Evolutionary conservation across 37 sponge, comb jelly and placozoan genomes (phyloP).

Genomic region (Dysidea cf. avara): DNA sequence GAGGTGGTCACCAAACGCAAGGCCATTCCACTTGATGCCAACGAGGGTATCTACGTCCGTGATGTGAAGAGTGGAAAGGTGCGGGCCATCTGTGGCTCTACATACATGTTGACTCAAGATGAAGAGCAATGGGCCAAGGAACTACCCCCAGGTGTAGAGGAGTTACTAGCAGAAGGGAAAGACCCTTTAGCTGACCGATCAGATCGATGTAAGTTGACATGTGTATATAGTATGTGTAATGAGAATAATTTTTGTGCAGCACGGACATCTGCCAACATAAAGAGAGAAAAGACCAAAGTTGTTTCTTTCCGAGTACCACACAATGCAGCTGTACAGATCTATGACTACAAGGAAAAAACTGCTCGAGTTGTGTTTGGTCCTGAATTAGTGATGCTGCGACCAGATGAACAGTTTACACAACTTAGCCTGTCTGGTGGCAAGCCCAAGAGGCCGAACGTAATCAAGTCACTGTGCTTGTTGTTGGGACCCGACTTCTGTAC

Average conservation of each 20-base stretch:
- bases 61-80: slow-evolving; percentile 98
- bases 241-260: slow-evolving; percentile 22
- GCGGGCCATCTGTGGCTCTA: slow-evolving; percentile 89
- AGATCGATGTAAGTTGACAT: slow-evolving; percentile 46
- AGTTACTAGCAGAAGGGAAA: slow-evolving; percentile 80
- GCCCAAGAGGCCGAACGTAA: slow-evolving; percentile 97
- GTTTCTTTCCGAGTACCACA: slow-evolving; percentile 95
- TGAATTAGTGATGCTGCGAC: slow-evolving; percentile 97
- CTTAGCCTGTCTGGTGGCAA: slow-evolving; percentile 99
- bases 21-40: slow-evolving; percentile 98
- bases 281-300: slow-evolving; percentile 97
- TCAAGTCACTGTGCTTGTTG: slow-evolving; percentile 95
- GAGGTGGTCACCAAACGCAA: slow-evolving; percentile 91
- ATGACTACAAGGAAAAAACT: slow-evolving; percentile 99
- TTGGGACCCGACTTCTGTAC: slow-evolving; percentile 99
- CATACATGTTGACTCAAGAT: slow-evolving; percentile 98
- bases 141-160: slow-evolving; percentile 96
- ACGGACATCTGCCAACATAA: slow-evolving; percentile 42
- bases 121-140: slow-evolving; percentile 98
- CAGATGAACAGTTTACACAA: slow-evolving; percentile 99
- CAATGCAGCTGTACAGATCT: slow-evolving; percentile 99
- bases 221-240: not conserved
- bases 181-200: slow-evolving; percentile 96
- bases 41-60: slow-evolving; percentile 98
- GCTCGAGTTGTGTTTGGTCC: slow-evolving; percentile 99